These are phyloP conservation scores for Yponomeuta plumbellus DNA, from an alignment of 2,888 invertebrate genomes.

Conservation along the genomic window DNA sequence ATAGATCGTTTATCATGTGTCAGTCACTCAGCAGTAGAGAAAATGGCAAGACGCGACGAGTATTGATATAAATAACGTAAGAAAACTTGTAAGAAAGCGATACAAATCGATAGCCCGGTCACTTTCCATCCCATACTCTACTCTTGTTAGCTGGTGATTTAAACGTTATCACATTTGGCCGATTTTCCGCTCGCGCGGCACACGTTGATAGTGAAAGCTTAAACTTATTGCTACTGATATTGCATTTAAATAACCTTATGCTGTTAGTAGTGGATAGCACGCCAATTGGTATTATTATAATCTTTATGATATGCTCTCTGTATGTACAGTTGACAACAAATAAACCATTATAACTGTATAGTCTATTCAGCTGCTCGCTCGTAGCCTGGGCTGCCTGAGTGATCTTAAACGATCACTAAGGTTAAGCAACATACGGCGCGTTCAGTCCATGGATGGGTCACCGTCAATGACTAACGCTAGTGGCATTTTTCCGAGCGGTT, in stretches of 20 bases:
- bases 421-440: no score
- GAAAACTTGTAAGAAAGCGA: constrained; percentile 9
- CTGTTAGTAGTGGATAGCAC: no score
- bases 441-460: no score
- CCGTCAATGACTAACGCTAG: no score
- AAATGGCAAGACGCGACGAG: neutral
- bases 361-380: no score
- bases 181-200: constrained; percentile 8
- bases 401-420: no score
- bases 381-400: no score
- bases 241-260: neutral
- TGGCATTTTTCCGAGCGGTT: no score
- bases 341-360: no score
- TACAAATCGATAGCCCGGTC: constrained; percentile 3
- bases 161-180: constrained; percentile 12
- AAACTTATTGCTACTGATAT: neutral
- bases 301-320: no score
- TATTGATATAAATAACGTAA: constrained; percentile 2
- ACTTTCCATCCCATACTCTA: constrained; percentile 6
- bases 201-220: constrained; percentile 5
- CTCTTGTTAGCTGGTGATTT: neutral
- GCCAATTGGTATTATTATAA: no score
- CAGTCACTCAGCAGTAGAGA: neutral
- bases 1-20: neutral
- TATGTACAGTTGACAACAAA: no score